A percentile compares a stretch with the other conserved stretches of the same genome.
Conservation (phyloP, 2,113 vertebrate species). For the Donacobius atricapilla region DNA sequence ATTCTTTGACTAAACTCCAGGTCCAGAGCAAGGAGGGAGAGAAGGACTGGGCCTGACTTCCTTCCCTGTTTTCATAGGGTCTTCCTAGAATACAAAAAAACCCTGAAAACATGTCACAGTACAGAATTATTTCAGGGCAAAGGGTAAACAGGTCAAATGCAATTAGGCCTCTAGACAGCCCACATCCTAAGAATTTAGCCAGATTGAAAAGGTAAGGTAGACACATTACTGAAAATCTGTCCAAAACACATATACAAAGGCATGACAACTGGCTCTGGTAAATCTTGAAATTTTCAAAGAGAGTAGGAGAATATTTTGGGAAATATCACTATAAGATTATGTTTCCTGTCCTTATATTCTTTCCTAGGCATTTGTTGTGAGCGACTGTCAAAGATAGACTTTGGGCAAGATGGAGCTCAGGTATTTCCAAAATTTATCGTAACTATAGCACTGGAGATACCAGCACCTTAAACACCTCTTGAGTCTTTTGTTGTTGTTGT, state of each 20-base stretch:
- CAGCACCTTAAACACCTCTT: neutral
- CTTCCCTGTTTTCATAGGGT: neutral
- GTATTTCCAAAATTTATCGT: neutral
- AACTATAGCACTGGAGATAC: neutral
- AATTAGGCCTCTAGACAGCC: neutral
- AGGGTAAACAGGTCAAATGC: neutral
- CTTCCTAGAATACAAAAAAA: neutral
- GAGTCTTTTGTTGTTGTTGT: neutral
- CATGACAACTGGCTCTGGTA: neutral
- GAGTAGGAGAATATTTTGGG: neutral
- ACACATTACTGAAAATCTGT: neutral
- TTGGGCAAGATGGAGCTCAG: neutral
- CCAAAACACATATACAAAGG: neutral
- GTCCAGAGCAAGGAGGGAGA: neutral
- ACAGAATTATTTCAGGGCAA: neutral
- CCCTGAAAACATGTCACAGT: neutral
- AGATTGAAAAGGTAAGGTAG: neutral
- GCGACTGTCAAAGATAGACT: neutral
- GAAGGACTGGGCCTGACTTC: neutral
- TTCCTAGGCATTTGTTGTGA: neutral
- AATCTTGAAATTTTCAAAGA: neutral
- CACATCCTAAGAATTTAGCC: neutral
- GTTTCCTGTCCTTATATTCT: neutral
- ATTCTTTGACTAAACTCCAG: neutral
- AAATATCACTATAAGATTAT: neutral